Evolutionary conservation across 2,888 invertebrate genomes (phyloP).

Genomic region (Allophyes oxyacanthae): DNA sequence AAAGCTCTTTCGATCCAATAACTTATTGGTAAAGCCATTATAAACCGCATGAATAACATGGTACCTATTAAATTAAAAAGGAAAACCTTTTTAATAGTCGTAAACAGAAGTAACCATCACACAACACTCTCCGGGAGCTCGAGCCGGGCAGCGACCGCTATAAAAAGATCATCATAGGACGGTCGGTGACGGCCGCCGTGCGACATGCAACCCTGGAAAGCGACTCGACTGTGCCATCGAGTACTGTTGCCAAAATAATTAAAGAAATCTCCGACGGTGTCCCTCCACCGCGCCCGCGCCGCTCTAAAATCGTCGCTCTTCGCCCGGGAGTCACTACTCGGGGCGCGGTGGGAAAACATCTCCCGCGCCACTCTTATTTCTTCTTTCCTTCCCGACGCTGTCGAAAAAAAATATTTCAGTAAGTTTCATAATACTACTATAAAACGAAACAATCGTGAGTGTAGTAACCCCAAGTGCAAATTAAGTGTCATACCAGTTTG

Average conservation of each 20-base stretch:
- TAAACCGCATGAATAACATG: conserved; percentile 32
- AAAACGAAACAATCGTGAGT: conserved; percentile 77
- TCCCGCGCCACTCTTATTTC: conserved; percentile 89
- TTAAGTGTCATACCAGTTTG: conserved; percentile 72
- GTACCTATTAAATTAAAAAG: conserved; percentile 54
- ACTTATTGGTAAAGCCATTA: conserved; percentile 13
- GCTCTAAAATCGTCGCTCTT: conserved; percentile 90
- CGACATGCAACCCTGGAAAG: conserved; percentile 89
- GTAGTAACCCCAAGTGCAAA: conserved; percentile 75
- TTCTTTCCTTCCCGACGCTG: conserved; percentile 89
- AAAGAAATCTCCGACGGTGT: conserved; percentile 91
- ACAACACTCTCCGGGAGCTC: conserved; percentile 78
- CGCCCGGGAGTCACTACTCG: conserved; percentile 89
- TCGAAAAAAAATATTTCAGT: conserved; percentile 85
- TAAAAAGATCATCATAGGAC: conserved; percentile 89
- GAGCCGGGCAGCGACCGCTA: conserved; percentile 87
- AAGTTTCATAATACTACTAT: conserved; percentile 77
- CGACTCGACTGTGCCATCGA: conserved; percentile 88
- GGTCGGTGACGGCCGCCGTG: conserved; percentile 81
- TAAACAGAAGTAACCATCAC: conserved; percentile 71
- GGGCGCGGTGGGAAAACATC: conserved; percentile 89
- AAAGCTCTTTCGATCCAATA: conserved; percentile 39
- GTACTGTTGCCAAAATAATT: conserved; percentile 94
- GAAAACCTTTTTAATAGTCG: conserved; percentile 65
- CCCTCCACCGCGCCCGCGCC: conserved; percentile 90